Percentiles rank a stretch among this genome's conserved stretches.
Conservation (phyloP, 2,113 vertebrate genomes). For the Vicugna pacos region DNA sequence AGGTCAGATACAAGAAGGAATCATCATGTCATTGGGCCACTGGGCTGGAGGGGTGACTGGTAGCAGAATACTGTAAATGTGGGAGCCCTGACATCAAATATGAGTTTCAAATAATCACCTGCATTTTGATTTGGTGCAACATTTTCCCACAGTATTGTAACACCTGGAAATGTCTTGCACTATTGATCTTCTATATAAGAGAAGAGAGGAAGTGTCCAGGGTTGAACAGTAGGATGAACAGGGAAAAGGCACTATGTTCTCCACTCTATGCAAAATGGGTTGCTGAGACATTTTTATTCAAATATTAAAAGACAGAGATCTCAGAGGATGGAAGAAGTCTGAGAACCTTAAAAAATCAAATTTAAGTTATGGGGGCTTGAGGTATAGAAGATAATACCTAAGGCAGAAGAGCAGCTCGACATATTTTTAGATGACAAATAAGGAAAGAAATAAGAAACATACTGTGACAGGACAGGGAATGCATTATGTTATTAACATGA, state of each 20-base stretch:
- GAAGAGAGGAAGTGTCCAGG: not conserved
- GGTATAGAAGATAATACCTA: not conserved
- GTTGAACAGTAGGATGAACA: not conserved
- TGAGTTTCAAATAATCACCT: not conserved
- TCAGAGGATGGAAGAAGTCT: not conserved
- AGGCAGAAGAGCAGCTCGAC: not conserved
- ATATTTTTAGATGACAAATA: not conserved
- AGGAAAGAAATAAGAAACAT: not conserved
- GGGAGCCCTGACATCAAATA: no score
- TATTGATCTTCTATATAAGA: not conserved
- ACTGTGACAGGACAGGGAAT: not conserved
- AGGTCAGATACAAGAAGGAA: not conserved
- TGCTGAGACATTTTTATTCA: not conserved
- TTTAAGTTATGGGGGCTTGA: not conserved
- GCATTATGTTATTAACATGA: not conserved
- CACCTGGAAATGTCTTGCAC: not conserved
- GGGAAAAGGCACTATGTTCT: not conserved
- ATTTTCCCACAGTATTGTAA: not conserved
- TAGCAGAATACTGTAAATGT: not conserved
- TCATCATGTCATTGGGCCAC: not conserved
- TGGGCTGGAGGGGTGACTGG: rapidly evolving
- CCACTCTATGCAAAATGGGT: not conserved
- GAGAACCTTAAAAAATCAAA: not conserved
- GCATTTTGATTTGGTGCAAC: not conserved
- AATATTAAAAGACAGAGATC: not conserved